These are phyloP conservation scores for Xestia rhomboidea DNA, from an alignment of 2,888 invertebrate genomes.

Conservation along the genomic window DNA sequence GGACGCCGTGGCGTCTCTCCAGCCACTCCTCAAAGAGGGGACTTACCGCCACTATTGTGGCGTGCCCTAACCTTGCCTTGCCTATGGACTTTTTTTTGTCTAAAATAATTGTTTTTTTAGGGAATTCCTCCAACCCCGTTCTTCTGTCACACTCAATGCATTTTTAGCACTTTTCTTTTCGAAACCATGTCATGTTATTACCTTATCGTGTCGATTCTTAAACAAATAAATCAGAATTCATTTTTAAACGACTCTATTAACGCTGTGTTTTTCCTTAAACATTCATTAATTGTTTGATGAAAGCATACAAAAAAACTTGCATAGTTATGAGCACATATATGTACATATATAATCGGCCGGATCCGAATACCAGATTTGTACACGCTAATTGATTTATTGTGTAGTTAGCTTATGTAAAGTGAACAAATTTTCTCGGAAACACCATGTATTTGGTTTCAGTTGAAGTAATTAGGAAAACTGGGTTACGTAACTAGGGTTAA, in stretches of 20 bases:
- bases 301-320: slow-evolving; percentile 44
- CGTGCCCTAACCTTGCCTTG: no score
- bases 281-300: slow-evolving; percentile 58
- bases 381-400: slow-evolving; percentile 55
- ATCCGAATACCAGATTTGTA: slow-evolving; percentile 40
- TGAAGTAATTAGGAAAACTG: slow-evolving; percentile 22
- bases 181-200: neutral
- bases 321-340: slow-evolving; percentile 39
- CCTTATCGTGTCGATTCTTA: neutral
- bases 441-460: slow-evolving; percentile 9
- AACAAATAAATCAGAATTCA: slow-evolving; percentile 33
- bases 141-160: neutral
- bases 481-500: slow-evolving; percentile 4
- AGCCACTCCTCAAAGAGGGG: no score
- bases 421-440: slow-evolving; percentile 39
- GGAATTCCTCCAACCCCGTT: neutral
- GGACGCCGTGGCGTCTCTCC: no score
- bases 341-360: slow-evolving; percentile 49
- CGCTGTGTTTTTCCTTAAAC: slow-evolving; percentile 36
- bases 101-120: no score
- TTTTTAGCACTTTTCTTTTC: slow-evolving; percentile 9
- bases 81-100: no score
- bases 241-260: slow-evolving; percentile 42
- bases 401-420: slow-evolving; percentile 28
- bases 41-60: no score